phyloP scores from a whole-genome alignment of 2,113 vertebrate genomes.

The Hipposideros armiger region DNA sequence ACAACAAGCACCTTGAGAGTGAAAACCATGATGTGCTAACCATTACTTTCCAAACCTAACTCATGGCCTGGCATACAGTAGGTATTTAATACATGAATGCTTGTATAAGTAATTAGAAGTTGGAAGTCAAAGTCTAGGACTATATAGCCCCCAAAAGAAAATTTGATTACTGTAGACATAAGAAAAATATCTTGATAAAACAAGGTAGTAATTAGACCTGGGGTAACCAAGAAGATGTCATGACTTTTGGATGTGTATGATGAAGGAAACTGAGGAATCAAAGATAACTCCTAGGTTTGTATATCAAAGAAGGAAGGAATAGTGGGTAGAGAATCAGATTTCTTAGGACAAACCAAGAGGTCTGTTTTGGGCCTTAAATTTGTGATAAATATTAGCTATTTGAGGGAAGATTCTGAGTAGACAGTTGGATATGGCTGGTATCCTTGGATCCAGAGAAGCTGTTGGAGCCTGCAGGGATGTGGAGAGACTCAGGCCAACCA shows the following conservation, averaged over 20 bases:
- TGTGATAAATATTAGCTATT: not conserved
- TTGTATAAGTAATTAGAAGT: not conserved
- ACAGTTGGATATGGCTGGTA: not conserved
- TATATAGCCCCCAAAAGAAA: not conserved
- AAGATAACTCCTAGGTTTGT: not conserved
- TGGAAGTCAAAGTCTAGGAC: not conserved
- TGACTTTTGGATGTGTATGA: not conserved
- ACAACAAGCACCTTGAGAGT: not conserved
- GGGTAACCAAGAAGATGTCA: not conserved
- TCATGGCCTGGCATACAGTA: not conserved
- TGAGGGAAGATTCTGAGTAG: not conserved
- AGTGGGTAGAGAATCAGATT: not conserved
- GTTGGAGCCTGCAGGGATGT: not conserved
- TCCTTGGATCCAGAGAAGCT: not conserved
- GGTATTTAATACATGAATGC: not conserved
- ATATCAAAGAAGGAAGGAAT: not conserved
- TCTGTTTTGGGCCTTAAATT: not conserved
- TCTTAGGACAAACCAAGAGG: not conserved
- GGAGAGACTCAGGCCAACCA: accelerated
- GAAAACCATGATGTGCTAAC: not conserved
- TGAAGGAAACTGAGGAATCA: not conserved
- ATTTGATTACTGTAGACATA: not conserved
- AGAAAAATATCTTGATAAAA: not conserved
- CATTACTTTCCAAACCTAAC: not conserved
- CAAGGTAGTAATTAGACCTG: not conserved